Evolutionary conservation across 1,140 invertebrate species (phyloP), one percentile per base, ranked within the genome.

Genomic region (Drosophila pachea): DNA sequence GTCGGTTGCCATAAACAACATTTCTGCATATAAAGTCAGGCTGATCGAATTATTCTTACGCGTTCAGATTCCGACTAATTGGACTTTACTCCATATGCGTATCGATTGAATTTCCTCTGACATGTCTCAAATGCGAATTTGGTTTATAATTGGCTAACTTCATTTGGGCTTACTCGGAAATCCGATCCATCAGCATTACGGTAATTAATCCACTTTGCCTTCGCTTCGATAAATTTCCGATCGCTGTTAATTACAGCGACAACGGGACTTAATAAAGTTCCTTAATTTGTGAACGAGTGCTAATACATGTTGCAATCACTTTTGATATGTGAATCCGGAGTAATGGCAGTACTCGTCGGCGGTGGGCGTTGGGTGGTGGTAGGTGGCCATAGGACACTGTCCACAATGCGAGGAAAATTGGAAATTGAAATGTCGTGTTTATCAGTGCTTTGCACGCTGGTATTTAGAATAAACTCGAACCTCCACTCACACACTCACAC

Each of bases 151-250:
- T 22, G 22, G 22, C 22, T 22, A 22, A 22, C 22, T 22, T 22
- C 22, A 22, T 22, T 22, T 22, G 22, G 22, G 22, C 22, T 22
- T 22, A 29, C 50, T 29, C 1, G 33, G 12, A 11, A 16, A 4
- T 14, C 11, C 42, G 45, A 36, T 29, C 38, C 36, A 72, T 60
- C 48, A 62, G 64, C 55, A 63, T 58, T 63, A 47, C 64, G 62
- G 58, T 69, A 78, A 73, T 75, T 84, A 78, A 84, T 84, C 63
- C 45, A 64, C 49, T 66, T 12, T 40, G 64, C 67, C 78, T 33
- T 48, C 71, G 62, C 35, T 22, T 53, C 35, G 11, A 22, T 22
- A 52, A 65, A 58, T 65, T 72, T 7, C 32, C 40, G 40, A 43
- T 36, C n/a, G 36, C 54, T 63, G 36, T 38, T 29, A 54, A 11